Evolutionary conservation across 2,888 invertebrate species (phyloP).

Genomic region (Scelioninae gen. 2): DNA sequence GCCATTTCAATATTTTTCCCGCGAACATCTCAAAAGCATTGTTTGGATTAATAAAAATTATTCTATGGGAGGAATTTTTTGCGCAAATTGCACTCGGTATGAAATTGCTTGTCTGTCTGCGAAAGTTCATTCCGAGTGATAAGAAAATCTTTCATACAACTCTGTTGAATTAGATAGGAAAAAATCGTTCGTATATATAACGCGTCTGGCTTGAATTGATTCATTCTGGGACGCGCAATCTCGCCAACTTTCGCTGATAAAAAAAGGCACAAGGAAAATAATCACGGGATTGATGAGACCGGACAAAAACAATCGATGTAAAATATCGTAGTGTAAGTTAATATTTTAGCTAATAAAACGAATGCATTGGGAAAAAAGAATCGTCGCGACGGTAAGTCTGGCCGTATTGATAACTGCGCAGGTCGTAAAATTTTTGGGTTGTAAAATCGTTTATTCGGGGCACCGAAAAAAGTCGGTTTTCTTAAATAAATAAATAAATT

Average conservation of each 20-base stretch:
- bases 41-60: constrained; percentile 8
- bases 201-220: constrained; percentile 44
- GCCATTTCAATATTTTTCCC: no score
- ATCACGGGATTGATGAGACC: constrained; percentile 60
- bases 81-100: constrained; percentile 21
- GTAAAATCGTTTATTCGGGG: no score
- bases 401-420: no score
- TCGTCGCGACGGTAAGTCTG: no score
- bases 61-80: neutral
- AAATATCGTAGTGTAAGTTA: constrained; percentile 61
- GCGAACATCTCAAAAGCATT: neutral
- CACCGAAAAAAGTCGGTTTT: no score
- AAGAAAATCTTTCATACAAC: constrained; percentile 39
- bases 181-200: constrained; percentile 47
- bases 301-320: constrained; percentile 60
- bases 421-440: no score
- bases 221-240: constrained; percentile 33
- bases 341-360: constrained; percentile 63
- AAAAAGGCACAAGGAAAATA: constrained; percentile 39
- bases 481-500: no score
- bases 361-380: no score
- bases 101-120: constrained; percentile 28
- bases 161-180: constrained; percentile 53
- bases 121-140: constrained; percentile 20
- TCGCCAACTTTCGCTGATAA: constrained; percentile 42